Conservation (phyloP, 92 coral and sea anemone genomes). For the Phymanthus crucifer region DNA sequence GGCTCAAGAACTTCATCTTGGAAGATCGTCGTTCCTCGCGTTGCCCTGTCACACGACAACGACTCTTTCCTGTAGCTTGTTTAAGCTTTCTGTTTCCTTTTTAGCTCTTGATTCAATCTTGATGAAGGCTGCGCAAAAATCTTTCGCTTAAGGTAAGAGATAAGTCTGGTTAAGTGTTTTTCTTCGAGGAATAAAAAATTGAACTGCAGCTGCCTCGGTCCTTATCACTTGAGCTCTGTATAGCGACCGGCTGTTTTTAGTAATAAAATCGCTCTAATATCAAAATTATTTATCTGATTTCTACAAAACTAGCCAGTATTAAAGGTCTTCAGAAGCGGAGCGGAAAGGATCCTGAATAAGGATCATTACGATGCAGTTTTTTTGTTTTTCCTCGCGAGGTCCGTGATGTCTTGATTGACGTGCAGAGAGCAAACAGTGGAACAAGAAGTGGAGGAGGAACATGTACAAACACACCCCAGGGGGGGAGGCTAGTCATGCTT, state of each 20-base stretch:
- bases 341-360: neutral
- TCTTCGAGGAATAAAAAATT: neutral
- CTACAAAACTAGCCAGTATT: neutral
- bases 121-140: neutral
- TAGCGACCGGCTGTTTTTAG: neutral
- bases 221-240: neutral
- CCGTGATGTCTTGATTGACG: no score
- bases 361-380: neutral
- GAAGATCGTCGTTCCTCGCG: neutral
- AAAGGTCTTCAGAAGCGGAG: neutral
- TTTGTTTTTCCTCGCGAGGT: neutral
- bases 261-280: neutral
- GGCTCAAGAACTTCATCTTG: constrained; percentile 69
- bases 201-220: neutral
- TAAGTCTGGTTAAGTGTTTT: neutral
- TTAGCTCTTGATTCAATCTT: neutral
- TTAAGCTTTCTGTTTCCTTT: neutral
- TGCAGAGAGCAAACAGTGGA: neutral
- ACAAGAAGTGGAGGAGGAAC: neutral
- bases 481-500: neutral
- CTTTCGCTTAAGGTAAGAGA: neutral
- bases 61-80: neutral
- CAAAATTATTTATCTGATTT: neutral
- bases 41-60: neutral
- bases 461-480: neutral